Evolutionary conservation across 2,888 invertebrate species (phyloP).

Genomic region (Luperina testacea): DNA sequence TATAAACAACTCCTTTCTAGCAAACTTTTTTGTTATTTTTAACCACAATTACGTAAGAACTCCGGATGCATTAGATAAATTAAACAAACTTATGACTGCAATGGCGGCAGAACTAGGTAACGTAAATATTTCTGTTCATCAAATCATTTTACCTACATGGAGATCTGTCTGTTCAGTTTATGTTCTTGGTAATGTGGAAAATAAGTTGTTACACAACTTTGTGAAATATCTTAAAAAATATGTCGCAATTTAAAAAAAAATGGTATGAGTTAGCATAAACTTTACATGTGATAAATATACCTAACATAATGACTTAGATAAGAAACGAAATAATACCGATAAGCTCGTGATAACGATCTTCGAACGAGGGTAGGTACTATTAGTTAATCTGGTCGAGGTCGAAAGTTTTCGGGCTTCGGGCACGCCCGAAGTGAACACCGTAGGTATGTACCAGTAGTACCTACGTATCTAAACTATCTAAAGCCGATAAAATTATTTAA

Average conservation of each 20-base stretch:
- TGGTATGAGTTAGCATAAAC: neutral
- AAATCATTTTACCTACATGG: conserved; percentile 58
- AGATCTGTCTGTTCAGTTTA: conserved; percentile 27
- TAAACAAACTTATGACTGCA: conserved; percentile 48
- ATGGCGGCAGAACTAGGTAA: conserved; percentile 59
- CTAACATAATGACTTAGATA: conserved; percentile 5
- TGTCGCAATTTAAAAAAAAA: neutral
- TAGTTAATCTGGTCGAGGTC: neutral
- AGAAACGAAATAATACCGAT: neutral
- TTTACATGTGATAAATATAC: neutral
- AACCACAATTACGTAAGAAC: conserved; percentile 56
- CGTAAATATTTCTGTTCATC: conserved; percentile 62
- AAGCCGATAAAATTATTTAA: conserved; percentile 19
- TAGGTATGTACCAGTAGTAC: neutral
- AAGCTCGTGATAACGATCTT: conserved; percentile 11
- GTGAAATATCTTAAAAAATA: neutral
- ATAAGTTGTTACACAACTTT: conserved; percentile 24
- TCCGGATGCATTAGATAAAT: conserved; percentile 55
- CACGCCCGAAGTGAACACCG: conserved; percentile 4
- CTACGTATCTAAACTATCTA: conserved; percentile 23
- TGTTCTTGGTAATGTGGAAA: conserved; percentile 17
- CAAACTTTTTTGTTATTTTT: conserved; percentile 51
- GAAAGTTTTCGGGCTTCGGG: conserved; percentile 21
- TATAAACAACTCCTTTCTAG: conserved; percentile 30
- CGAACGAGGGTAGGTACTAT: conserved; percentile 1